These are phyloP conservation scores for Microtus richardsoni DNA, from an alignment of 2,113 vertebrate genomes.

Conservation along the genomic window DNA sequence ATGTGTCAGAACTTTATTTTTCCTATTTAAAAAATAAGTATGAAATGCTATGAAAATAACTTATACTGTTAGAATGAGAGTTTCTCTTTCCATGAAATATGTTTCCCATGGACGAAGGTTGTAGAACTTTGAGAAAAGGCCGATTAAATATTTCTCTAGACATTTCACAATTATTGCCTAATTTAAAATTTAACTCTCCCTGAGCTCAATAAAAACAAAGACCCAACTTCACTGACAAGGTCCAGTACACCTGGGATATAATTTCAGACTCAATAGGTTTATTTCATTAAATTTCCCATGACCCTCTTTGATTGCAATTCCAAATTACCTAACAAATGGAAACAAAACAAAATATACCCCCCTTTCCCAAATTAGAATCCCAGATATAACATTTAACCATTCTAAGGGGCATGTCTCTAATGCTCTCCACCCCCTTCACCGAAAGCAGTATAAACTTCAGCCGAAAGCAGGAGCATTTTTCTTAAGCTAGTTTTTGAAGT, in stretches of 20 bases:
- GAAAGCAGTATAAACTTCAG: neutral
- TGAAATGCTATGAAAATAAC: neutral
- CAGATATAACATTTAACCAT: neutral
- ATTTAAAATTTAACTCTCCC: slow-evolving; percentile 37
- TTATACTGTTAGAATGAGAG: neutral
- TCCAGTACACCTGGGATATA: neutral
- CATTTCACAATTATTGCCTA: slow-evolving; percentile 75
- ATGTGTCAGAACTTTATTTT: slow-evolving; percentile 12
- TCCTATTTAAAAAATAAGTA: slow-evolving; percentile 20
- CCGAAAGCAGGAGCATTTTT: neutral
- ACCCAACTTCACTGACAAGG: neutral
- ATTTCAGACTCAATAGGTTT: neutral
- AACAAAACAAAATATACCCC: slow-evolving; percentile 18
- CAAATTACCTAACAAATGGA: slow-evolving; percentile 32
- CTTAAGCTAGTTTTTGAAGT: neutral
- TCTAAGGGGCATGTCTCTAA: neutral
- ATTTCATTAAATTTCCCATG: neutral
- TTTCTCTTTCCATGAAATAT: neutral
- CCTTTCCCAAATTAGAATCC: neutral
- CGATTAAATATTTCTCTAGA: slow-evolving; percentile 73
- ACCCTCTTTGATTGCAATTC: neutral
- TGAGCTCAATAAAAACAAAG: neutral
- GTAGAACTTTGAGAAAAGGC: slow-evolving; percentile 62
- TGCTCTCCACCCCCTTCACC: neutral
- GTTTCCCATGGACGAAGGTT: slow-evolving; percentile 67